These are phyloP conservation scores for Lordiphosa clarofinis DNA, from an alignment of 1,140 invertebrate species.

Conservation along the genomic window DNA sequence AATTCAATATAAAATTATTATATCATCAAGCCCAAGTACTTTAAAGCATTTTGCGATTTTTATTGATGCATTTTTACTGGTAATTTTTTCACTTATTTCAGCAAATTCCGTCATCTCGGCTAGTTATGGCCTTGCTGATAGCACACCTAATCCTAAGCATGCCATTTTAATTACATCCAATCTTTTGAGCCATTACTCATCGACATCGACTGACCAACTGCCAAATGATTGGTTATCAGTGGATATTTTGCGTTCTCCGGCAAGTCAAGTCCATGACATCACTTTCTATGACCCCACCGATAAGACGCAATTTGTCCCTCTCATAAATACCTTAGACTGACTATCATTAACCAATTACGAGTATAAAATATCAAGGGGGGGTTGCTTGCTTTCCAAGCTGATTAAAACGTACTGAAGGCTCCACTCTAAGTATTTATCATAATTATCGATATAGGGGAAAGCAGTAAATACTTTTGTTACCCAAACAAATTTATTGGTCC, in stretches of 20 bases:
- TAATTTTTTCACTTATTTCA: too few relatives aligned
- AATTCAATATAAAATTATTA: slow-evolving; percentile 5
- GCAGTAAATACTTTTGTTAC: slow-evolving; percentile 36
- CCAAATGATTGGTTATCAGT: slow-evolving; percentile 33
- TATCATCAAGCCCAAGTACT: too few relatives aligned
- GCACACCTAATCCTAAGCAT: slow-evolving; percentile 2
- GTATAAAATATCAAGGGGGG: slow-evolving; percentile 2
- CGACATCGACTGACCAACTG: slow-evolving; percentile 23
- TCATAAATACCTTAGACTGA: slow-evolving; percentile 63
- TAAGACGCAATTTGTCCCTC: slow-evolving; percentile 60
- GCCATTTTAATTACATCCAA: slow-evolving; percentile 12
- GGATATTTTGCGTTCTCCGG: neutral
- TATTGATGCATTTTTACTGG: too few relatives aligned
- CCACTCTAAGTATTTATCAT: neutral
- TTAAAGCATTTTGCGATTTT: too few relatives aligned
- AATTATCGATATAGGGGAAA: neutral
- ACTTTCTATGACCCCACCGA: slow-evolving; percentile 55
- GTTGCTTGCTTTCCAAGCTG: slow-evolving; percentile 27
- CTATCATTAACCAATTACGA: slow-evolving; percentile 24
- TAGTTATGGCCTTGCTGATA: slow-evolving; percentile 4
- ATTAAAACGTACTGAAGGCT: slow-evolving; percentile 4
- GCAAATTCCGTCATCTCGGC: slow-evolving; percentile 17
- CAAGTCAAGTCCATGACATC: slow-evolving; percentile 48
- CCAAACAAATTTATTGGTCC: slow-evolving; percentile 5
- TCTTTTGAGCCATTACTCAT: slow-evolving; percentile 25